These are phyloP conservation scores for Macrosiphum euphorbiae DNA, from an alignment of 2,888 invertebrate genomes.

Conservation along the genomic window DNA sequence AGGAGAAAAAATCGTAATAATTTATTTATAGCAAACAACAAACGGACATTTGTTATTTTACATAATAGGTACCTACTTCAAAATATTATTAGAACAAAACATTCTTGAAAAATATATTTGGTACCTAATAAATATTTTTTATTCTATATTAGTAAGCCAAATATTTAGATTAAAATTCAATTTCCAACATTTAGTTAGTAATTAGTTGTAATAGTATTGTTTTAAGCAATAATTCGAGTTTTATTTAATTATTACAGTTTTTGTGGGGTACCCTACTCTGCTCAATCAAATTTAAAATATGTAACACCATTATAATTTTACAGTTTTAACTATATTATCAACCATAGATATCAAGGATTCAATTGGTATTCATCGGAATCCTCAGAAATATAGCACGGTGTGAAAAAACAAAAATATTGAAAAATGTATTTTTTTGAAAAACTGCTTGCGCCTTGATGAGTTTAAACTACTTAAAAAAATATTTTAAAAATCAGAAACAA, in stretches of 20 bases:
- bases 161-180: background rate
- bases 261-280: background rate
- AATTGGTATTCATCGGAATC: no score
- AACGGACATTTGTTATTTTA: background rate
- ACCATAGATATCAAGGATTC: no score
- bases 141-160: background rate
- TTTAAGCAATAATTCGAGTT: background rate
- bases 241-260: background rate
- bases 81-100: background rate
- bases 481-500: background rate
- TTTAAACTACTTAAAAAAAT: background rate
- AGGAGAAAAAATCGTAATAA: background rate
- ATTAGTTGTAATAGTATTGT: background rate
- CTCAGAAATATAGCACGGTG: no score
- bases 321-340: no score
- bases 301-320: background rate
- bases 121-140: background rate
- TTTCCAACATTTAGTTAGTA: background rate
- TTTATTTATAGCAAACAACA: background rate
- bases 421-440: no score
- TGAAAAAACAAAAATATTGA: no score
- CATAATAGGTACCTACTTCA: background rate
- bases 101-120: background rate
- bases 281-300: background rate
- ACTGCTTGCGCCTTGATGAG: no score